phyloP scores from a whole-genome alignment of 2,797 vertebrate species.

The Gorsachius magnificus region DNA sequence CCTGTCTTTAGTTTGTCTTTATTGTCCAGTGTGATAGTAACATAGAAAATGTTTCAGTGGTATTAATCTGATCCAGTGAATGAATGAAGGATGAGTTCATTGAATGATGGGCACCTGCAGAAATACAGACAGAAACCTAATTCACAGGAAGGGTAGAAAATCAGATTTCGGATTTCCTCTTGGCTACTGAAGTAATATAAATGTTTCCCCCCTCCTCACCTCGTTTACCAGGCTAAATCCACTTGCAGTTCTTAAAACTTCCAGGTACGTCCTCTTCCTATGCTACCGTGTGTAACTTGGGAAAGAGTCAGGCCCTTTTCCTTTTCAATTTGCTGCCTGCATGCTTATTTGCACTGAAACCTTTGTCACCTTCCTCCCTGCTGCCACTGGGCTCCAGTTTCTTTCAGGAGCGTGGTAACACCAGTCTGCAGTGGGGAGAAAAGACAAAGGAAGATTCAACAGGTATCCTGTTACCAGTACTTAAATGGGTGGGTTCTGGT shows the following conservation, averaged over 20 bases:
- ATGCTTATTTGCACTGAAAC: not conserved
- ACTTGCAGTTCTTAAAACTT: not conserved
- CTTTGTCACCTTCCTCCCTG: not conserved
- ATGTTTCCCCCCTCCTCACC: not conserved
- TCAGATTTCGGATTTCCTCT: not conserved
- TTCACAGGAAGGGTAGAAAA: not conserved
- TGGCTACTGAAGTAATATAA: not conserved
- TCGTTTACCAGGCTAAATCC: not conserved
- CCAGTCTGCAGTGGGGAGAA: not conserved
- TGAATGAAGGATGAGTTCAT: not conserved
- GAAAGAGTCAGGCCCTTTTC: not conserved
- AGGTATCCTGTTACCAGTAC: not conserved
- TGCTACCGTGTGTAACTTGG: not conserved
- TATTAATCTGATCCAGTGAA: not conserved
- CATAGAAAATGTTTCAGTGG: not conserved
- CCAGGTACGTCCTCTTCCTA: not conserved
- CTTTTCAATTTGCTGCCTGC: not conserved
- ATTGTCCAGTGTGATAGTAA: not conserved
- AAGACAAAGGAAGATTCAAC: conserved; percentile 14
- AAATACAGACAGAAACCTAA: not conserved
- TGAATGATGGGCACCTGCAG: not conserved
- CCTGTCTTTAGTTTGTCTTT: not conserved
- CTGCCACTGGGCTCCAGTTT: not conserved
- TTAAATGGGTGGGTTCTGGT: not conserved
- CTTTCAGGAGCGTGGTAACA: not conserved